Base-by-base conservation (phyloP, 2,888 invertebrate species). In the Micoletzkya japonica region DNA sequence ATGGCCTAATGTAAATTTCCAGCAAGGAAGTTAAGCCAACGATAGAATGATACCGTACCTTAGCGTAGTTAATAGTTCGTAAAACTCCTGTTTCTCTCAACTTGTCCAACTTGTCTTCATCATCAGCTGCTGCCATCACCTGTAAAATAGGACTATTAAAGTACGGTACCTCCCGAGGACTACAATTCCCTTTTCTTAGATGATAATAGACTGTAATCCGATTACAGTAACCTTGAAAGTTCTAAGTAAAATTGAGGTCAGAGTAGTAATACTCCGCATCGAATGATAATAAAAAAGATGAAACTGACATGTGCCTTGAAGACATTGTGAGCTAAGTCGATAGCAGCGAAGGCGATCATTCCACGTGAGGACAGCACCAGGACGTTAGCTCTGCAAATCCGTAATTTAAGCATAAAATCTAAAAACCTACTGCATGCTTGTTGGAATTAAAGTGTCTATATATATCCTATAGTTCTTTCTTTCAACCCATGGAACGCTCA, bases 91-190 rank as follows among this genome's bases (percentile, higher is more conserved):
- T 89, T 57, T 89, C 88, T 71, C 90, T 85, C 17, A 90, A 87
- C 24, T 90, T 80, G 44, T 88, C 87, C 10, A 90, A 89, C 74
- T 89, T 89, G 70, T 90, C 89, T 84, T 90, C 90, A 0, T 89
- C 88, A 52, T 89, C 89, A 73, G 90, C 90, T n/a, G 91, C 89
- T n/a, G 89, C 91, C 77, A 91, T 90, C 3, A 91, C 91, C 90
- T 90, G 77, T 50, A 79, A 81, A 59, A 39, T 28, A 54, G n/a
- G 7, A 50, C 52, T 26, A 32, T n/a, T 30, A 4, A 57, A 57
- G 4, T 30, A 26, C 17, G n/a, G n/a, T n/a, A 26, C 32, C 28
- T n/a, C 20, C 4, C 20, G 50, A 52, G 54, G 17, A 52, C 24
- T 7, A n/a, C 7, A 52, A n/a, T n/a, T n/a, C n/a, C n/a, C n/a